Conservation (phyloP, 2,113 vertebrate genomes). For the Catagonus wagneri region DNA sequence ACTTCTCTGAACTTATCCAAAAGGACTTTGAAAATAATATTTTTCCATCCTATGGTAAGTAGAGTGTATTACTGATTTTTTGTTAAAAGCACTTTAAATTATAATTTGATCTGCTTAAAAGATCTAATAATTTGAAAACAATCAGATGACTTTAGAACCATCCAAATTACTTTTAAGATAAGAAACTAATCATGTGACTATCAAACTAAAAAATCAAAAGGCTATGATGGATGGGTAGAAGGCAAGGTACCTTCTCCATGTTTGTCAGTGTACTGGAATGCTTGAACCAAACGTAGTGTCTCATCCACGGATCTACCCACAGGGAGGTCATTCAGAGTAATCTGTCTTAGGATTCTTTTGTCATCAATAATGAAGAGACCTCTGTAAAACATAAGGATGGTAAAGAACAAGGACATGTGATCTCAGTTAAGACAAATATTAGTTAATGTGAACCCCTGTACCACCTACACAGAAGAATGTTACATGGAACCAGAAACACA, state of each 20-base stretch:
- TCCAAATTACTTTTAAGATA: slow-evolving; percentile 51
- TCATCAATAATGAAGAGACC: slow-evolving; percentile 98
- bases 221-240: background rate
- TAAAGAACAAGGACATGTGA: background rate
- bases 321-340: slow-evolving; percentile 98
- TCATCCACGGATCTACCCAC: slow-evolving; percentile 98
- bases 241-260: slow-evolving; percentile 94
- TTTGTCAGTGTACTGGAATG: slow-evolving; percentile 98
- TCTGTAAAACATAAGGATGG: slow-evolving; percentile 85
- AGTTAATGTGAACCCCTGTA: slow-evolving; percentile 20
- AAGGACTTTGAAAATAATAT: slow-evolving; percentile 35
- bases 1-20: slow-evolving; percentile 40
- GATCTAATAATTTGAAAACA: slow-evolving; percentile 46
- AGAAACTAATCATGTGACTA: slow-evolving; percentile 25
- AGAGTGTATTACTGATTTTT: slow-evolving; percentile 47
- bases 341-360: slow-evolving; percentile 95
- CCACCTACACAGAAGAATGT: background rate
- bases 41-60: slow-evolving; percentile 17
- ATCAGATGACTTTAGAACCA: slow-evolving; percentile 1
- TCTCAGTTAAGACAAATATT: slow-evolving; percentile 46
- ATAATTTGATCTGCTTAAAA: slow-evolving; percentile 45
- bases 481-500: background rate
- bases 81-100: slow-evolving; percentile 55
- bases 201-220: slow-evolving; percentile 30
- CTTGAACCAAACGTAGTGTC: slow-evolving; percentile 96